These are phyloP conservation scores for Hypselothyrea guttata DNA, from an alignment of 2,888 invertebrate species.

Conservation along the genomic window DNA sequence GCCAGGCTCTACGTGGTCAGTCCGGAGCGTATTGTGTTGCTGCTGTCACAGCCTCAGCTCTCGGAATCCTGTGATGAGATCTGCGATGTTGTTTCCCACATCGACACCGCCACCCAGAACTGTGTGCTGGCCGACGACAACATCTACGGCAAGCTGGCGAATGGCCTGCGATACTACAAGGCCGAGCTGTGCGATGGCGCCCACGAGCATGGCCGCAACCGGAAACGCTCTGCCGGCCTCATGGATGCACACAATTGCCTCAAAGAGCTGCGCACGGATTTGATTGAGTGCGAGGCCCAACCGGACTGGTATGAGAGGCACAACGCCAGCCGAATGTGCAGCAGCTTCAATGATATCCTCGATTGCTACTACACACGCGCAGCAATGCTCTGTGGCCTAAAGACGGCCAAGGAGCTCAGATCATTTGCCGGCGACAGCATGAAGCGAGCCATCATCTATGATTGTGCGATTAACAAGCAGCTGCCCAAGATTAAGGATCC, in stretches of 20 bases:
- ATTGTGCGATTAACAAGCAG: conserved; percentile 64
- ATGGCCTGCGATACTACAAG: conserved; percentile 82
- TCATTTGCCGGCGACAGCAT: conserved; percentile 71
- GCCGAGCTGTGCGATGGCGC: conserved; percentile 80
- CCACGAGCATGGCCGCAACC: no score
- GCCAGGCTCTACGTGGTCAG: conserved; percentile 83
- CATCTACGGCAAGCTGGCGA: conserved; percentile 83
- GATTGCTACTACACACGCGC: conserved; percentile 84
- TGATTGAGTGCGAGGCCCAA: conserved; percentile 83
- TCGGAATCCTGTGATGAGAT: conserved; percentile 68
- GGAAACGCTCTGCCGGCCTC: conserved; percentile 70
- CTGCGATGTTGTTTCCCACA: conserved; percentile 77
- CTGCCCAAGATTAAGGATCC: conserved; percentile 76
- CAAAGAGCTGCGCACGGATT: conserved; percentile 83
- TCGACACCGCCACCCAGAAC: conserved; percentile 80
- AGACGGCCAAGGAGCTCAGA: conserved; percentile 81
- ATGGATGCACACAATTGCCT: conserved; percentile 80
- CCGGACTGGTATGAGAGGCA: conserved; percentile 84
- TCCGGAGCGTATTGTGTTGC: conserved; percentile 83
- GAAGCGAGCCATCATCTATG: conserved; percentile 45
- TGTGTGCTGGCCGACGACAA: conserved; percentile 82
- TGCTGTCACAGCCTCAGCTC: conserved; percentile 81
- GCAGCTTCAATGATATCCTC: conserved; percentile 82
- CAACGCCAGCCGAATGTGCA: conserved; percentile 82
- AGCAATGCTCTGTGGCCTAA: conserved; percentile 83